phyloP scores from a whole-genome alignment of 1,140 invertebrate species.

The Ladona fulva region DNA sequence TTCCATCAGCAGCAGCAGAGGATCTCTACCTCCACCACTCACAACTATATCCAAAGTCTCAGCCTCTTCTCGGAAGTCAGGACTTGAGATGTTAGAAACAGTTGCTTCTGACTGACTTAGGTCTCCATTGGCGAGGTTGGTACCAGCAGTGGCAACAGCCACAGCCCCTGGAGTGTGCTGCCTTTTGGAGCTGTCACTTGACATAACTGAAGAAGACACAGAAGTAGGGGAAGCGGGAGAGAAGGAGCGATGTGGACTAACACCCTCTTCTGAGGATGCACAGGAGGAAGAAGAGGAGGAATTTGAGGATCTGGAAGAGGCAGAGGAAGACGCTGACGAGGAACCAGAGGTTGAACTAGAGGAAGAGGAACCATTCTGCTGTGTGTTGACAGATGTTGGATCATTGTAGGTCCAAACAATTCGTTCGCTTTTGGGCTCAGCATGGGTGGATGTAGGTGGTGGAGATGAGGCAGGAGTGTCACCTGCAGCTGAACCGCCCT shows the following conservation, averaged over 20 bases:
- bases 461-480: conserved; percentile 16
- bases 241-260: conserved; percentile 53
- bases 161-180: conserved; percentile 23
- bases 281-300: conserved; percentile 45
- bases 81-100: conserved; percentile 77
- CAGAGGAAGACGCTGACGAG: conserved; percentile 26
- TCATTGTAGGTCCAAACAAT: conserved; percentile 90
- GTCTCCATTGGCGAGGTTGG: conserved; percentile 23
- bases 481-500: conserved; percentile 21
- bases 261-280: conserved; percentile 37
- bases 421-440: conserved; percentile 39
- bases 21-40: conserved; percentile 53
- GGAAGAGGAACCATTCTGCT: conserved; percentile 32
- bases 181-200: conserved; percentile 33
- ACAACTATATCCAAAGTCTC: conserved; percentile 53
- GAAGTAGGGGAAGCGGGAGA: conserved; percentile 73
- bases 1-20: conserved; percentile 51
- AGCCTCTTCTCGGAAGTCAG: conserved; percentile 69
- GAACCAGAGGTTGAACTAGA: conserved; percentile 11
- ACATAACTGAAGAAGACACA: conserved; percentile 77
- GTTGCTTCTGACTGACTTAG: conserved; percentile 51
- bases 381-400: conserved; percentile 39
- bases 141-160: conserved; percentile 18
- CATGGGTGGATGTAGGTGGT: conserved; percentile 26
- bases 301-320: conserved; percentile 42